These are phyloP conservation scores for Petrocephalus sullivani DNA, from an alignment of 2,797 vertebrate genomes.

Conservation along the genomic window DNA sequence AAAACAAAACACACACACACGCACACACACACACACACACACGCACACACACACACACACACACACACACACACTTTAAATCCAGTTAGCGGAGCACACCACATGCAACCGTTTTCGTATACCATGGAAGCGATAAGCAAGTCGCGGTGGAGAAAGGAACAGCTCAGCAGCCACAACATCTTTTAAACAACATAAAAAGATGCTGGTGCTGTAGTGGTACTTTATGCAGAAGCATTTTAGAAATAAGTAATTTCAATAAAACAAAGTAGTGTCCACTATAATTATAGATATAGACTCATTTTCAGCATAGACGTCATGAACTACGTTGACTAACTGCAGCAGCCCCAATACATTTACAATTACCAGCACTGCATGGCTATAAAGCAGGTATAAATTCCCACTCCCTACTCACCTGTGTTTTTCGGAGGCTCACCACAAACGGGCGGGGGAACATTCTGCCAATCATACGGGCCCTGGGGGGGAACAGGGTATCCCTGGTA, in stretches of 20 bases:
- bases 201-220: neutral
- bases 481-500: conserved; percentile 71
- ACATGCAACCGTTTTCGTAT: neutral
- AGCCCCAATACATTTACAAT: neutral
- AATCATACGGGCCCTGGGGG: conserved; percentile 70
- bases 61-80: neutral
- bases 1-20: too few relatives aligned
- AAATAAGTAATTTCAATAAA: too few relatives aligned
- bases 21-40: too few relatives aligned
- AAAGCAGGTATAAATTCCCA: neutral
- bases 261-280: too few relatives aligned
- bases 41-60: too few relatives aligned
- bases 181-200: neutral
- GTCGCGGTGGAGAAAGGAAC: neutral
- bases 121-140: neutral
- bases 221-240: neutral
- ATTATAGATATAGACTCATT: too few relatives aligned
- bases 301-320: neutral
- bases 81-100: neutral
- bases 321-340: neutral
- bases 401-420: conserved; percentile 79
- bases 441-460: conserved; percentile 77
- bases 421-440: conserved; percentile 83
- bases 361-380: neutral
- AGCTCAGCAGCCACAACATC: neutral